These are phyloP conservation scores for Allacma fusca DNA, from an alignment of 2,888 invertebrate species.

Conservation along the genomic window DNA sequence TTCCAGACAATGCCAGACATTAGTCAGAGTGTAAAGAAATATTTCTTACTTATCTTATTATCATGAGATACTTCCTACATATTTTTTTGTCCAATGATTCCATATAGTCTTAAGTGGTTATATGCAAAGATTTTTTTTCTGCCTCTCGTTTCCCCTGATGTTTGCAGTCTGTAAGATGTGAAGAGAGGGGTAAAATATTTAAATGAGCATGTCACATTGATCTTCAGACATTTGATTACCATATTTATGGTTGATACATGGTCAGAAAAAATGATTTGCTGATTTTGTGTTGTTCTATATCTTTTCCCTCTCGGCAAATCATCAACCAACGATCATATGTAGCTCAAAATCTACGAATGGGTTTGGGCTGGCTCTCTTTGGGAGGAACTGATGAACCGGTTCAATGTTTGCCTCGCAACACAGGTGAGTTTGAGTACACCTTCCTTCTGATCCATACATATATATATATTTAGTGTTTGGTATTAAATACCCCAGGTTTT, in stretches of 20 bases:
- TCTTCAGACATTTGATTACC: slow-evolving; percentile 16
- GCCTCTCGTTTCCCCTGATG: no score
- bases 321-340: slow-evolving; percentile 12
- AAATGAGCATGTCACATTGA: slow-evolving; percentile 12
- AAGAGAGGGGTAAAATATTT: background rate
- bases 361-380: slow-evolving; percentile 58
- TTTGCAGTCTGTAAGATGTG: background rate
- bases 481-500: background rate
- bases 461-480: background rate
- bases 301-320: slow-evolving; percentile 14
- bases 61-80: no score
- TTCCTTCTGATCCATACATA: no score
- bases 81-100: no score
- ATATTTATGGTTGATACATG: slow-evolving; percentile 19
- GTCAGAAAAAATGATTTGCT: slow-evolving; percentile 22
- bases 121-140: no score
- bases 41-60: no score
- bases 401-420: slow-evolving; percentile 61
- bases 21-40: no score
- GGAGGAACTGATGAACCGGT: slow-evolving; percentile 59
- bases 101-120: no score
- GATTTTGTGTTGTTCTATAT: slow-evolving; percentile 26
- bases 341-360: slow-evolving; percentile 61
- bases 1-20: no score
- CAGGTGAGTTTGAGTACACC: slow-evolving; percentile 49